phyloP scores from a whole-genome alignment of 2,797 vertebrate species.

The Percopsis omiscomaycus region DNA sequence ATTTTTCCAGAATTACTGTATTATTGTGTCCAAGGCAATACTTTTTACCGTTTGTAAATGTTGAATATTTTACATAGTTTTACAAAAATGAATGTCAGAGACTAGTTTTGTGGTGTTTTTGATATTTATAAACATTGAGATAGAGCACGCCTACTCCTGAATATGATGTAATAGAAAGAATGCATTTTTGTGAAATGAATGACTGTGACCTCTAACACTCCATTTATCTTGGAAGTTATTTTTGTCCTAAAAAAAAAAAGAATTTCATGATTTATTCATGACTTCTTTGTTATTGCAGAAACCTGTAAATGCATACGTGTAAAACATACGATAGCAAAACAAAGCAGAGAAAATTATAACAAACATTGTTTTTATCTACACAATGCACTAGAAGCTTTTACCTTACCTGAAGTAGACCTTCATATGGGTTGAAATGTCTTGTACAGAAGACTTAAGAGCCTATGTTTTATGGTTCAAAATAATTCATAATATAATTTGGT shows the following conservation, averaged over 20 bases:
- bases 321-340: too few relatives aligned
- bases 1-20: constrained; percentile 57
- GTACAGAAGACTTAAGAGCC: too few relatives aligned
- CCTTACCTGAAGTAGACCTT: too few relatives aligned
- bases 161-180: constrained; percentile 47
- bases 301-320: too few relatives aligned
- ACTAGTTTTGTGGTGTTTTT: constrained; percentile 78
- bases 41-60: constrained; percentile 78
- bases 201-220: constrained; percentile 25
- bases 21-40: constrained; percentile 58
- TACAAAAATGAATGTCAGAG: constrained; percentile 73
- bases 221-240: constrained; percentile 12
- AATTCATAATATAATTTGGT: constrained; percentile 11
- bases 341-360: too few relatives aligned
- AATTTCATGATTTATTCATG: too few relatives aligned
- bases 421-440: too few relatives aligned
- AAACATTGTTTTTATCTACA: too few relatives aligned
- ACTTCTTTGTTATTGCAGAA: too few relatives aligned
- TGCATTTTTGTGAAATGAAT: constrained; percentile 31
- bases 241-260: neutral
- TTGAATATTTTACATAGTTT: constrained; percentile 76
- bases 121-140: constrained; percentile 65
- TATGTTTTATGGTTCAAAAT: neutral
- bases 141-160: constrained; percentile 55
- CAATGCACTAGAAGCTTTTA: too few relatives aligned